Base-by-base conservation (phyloP, 1,140 invertebrate genomes). In the Drosophila santomea region DNA sequence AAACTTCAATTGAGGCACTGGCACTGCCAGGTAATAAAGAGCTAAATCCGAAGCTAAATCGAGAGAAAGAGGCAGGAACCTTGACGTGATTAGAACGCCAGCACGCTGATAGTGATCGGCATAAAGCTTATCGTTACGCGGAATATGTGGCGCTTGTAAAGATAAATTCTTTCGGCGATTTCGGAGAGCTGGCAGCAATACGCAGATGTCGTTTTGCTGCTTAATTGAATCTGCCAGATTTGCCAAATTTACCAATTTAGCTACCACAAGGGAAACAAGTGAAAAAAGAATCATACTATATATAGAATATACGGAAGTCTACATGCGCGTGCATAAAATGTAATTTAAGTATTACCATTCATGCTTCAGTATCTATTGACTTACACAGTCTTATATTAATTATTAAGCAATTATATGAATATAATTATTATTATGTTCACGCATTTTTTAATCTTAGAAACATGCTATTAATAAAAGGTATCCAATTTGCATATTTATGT, bases 41-140 rank as follows among this genome's bases (percentile, higher is more conserved):
- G 39, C 23, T 17, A 23, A 35, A 41, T 14, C 20, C 32, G 32
- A 8, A 32, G 7, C 32, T 10, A 32, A 32, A 8, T 32, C 32
- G 41, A 43, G 41, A 58, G 36, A 45, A 50, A 50, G 44, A 83
- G 55, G 41, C 60, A 63, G 50, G 54, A 76, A 67, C 76, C 66
- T 77, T 84, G 84, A 57, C 47, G 44, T 80, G 59, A 73, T 57
- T 62, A 71, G 76, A 50, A 48, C 28, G n/a, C 60, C 32, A 23
- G 44, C 56, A 32, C 32, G 60, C 68, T 77, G 57, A 66, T 75
- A 67, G 45, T 63, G 64, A 84, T 88, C 68, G 84, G 68, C 80
- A 88, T 89, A 88, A 88, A 89, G 84, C 84, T 84, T 89, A 88
- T 88, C 68, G 74, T 77, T 89, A 83, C 72, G 17, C 84, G 52